A percentile compares a stretch with the other conserved stretches of the same genome.
These are phyloP conservation scores for Diachrysia chrysitis DNA, from an alignment of 2,888 invertebrate species.

Conservation along the genomic window DNA sequence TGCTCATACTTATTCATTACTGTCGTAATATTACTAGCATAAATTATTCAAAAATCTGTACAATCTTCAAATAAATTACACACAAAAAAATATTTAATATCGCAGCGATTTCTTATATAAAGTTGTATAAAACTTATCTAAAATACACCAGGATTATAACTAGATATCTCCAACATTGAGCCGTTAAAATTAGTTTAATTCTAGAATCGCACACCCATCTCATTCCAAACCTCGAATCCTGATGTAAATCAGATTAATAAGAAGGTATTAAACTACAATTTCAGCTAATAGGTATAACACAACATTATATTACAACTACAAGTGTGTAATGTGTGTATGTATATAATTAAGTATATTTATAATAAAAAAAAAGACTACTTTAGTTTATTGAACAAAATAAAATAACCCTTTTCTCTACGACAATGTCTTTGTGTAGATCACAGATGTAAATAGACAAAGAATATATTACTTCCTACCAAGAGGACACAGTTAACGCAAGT, in stretches of 20 bases:
- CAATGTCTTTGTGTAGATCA: no score
- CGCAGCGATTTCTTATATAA: conserved; percentile 7
- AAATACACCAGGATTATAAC: conserved; percentile 30
- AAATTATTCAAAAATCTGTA: no score
- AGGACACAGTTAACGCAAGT: no score
- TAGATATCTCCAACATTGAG: background rate
- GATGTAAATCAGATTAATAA: conserved; percentile 36
- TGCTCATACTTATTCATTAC: no score
- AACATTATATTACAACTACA: conserved; percentile 49
- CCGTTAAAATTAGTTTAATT: background rate
- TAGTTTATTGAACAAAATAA: conserved; percentile 10
- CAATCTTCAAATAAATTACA: background rate
- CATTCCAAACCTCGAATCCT: conserved; percentile 27
- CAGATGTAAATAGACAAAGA: no score
- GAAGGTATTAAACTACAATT: conserved; percentile 51
- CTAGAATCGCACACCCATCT: conserved; percentile 26
- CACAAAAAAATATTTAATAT: background rate
- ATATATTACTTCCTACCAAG: no score
- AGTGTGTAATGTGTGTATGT: conserved; percentile 27
- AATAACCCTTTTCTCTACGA: background rate
- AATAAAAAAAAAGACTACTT: background rate
- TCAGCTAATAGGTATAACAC: conserved; percentile 54
- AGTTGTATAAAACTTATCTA: conserved; percentile 30
- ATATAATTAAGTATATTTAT: no score
- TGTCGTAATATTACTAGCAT: no score